These are phyloP conservation scores for Panagrolaimus sp. DNA, from an alignment of 1,140 invertebrate genomes.

Conservation along the genomic window DNA sequence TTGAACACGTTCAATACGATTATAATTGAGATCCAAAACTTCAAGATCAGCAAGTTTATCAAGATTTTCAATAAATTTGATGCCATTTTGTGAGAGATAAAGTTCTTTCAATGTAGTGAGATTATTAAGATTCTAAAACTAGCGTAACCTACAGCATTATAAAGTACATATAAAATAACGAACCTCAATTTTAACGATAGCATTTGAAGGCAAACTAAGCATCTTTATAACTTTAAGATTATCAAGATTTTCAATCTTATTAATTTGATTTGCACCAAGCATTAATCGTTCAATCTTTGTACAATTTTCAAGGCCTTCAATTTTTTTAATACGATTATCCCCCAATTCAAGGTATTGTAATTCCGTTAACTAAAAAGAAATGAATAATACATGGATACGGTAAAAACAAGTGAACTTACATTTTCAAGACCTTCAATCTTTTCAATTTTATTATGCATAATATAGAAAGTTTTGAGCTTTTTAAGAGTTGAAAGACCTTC, in stretches of 20 bases:
- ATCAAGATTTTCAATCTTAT: conserved; percentile 77
- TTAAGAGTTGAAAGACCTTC: conserved; percentile 73
- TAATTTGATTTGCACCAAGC: conserved; percentile 93
- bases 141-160: no score
- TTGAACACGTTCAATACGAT: conserved; percentile 35
- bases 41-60: conserved; percentile 57
- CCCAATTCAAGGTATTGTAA: conserved; percentile 84
- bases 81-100: conserved; percentile 88
- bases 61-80: conserved; percentile 69
- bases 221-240: conserved; percentile 71
- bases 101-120: conserved; percentile 74
- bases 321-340: conserved; percentile 74
- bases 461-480: conserved; percentile 78
- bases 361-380: conserved; percentile 60
- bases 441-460: conserved; percentile 84
- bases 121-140: conserved; percentile 68
- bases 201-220: conserved; percentile 72
- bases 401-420: conserved; percentile 18
- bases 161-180: neutral
- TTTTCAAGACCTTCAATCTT: conserved; percentile 82
- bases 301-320: conserved; percentile 42
- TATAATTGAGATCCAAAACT: conserved; percentile 45
- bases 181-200: conserved; percentile 38
- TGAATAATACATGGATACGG: neutral
- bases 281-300: conserved; percentile 69